phyloP scores from a whole-genome alignment of 2,888 invertebrate genomes.

The Caenorhabditis zanzibari region DNA sequence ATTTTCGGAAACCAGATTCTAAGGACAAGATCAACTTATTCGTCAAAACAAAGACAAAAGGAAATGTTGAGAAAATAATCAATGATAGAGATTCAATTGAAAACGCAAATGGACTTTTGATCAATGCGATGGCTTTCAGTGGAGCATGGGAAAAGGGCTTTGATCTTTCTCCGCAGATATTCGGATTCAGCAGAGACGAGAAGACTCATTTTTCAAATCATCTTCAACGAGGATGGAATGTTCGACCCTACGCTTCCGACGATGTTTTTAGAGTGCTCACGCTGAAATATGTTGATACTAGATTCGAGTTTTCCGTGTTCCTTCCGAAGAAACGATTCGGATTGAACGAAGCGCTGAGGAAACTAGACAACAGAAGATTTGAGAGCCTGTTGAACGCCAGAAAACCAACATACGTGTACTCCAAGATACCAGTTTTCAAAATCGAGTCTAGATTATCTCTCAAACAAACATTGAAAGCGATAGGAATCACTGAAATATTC shows the following conservation, averaged over 20 bases:
- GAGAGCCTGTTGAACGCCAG: constrained; percentile 7
- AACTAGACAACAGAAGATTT: constrained; percentile 16
- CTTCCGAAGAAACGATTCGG: constrained; percentile 74
- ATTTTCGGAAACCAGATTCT: constrained; percentile 14
- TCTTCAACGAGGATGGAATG: not conserved
- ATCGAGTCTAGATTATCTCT: constrained; percentile 33
- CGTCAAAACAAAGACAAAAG: constrained; percentile 90
- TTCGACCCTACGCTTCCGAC: constrained; percentile 28
- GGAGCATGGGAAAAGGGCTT: constrained; percentile 56
- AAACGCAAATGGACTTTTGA: constrained; percentile 47
- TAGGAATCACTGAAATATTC: constrained; percentile 61
- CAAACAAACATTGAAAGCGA: constrained; percentile 24
- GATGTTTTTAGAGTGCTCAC: constrained; percentile 54
- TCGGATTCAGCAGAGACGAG: not conserved
- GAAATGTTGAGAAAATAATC: constrained; percentile 90
- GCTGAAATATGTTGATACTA: constrained; percentile 66
- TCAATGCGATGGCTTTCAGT: constrained; percentile 63
- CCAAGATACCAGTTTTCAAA: constrained; percentile 54
- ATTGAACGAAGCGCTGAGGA: constrained; percentile 51
- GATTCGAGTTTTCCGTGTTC: constrained; percentile 70
- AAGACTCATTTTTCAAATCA: constrained; percentile 39
- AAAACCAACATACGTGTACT: constrained; percentile 2
- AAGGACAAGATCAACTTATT: constrained; percentile 88
- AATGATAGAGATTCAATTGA: constrained; percentile 84
- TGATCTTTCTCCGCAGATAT: not conserved